Evolutionary conservation across 1,140 invertebrate genomes (phyloP), one percentile per base, ranked within the genome.

Genomic region (Drosophila bifasciata): DNA sequence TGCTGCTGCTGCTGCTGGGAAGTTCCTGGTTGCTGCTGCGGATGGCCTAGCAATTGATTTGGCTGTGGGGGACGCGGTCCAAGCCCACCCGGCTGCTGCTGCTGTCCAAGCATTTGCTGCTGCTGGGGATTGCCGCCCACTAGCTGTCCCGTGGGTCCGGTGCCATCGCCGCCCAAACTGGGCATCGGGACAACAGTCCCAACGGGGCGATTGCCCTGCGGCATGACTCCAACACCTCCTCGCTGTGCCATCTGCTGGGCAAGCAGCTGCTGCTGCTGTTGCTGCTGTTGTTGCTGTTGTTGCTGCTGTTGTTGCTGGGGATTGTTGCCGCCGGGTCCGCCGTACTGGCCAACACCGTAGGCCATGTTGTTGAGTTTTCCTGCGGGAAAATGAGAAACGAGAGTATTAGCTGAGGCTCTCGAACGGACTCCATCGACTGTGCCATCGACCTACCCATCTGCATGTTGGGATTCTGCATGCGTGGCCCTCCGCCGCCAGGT

Each of bases 191-290:
- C 83, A 5, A 90, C 91, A 13, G 81, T 86, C 41, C 78, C 83
- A 52, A 83, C 71, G 5, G 86, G 76, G 21, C 91, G 73, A 60
- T 88, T 91, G 11, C 86, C 89, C 51, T 93, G 93, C 36, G 92
- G 93, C 86, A 92, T 92, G 5, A 90, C 89, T 5, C 92, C 92
- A 55, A 93, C 94, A 44, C 93, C 94, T 13, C 81, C 80, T 4
- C 94, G 93, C 36, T 94, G 81, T n/a, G 85, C 84, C 77, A 90
- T 86, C 50, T 91, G 90, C 46, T 91, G 79, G 16, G 78, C 79
- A 9, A 90, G 57, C 16, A 90, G 58, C 63, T 90, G 89, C 21
- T 91, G 90, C 61, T 91, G 90, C 41, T 91, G 90, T 53, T 90
- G 67, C 19, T 91, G 90, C 61, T 91, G 90, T 39, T 91, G 86